A percentile compares a stretch with the other conserved stretches of the same genome.
Evolutionary conservation across 2,888 invertebrate species (phyloP).

Genomic region (Coleophora deauratella): DNA sequence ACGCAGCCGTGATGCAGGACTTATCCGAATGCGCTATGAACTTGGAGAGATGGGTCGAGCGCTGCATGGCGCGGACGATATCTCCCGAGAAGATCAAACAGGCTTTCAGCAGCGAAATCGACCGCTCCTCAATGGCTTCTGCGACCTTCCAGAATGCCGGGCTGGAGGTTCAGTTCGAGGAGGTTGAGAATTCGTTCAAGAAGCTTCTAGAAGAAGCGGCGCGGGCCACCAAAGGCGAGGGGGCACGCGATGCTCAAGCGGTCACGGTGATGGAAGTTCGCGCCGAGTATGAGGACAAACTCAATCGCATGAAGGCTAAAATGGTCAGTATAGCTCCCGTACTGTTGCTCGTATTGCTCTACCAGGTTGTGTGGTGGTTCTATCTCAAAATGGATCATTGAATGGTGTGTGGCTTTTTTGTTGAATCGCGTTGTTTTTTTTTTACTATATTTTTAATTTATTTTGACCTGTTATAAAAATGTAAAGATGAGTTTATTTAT

Average conservation of each 20-base stretch:
- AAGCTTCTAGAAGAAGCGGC: constrained; percentile 48
- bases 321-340: constrained; percentile 79
- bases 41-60: constrained; percentile 57
- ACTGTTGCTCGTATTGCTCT: constrained; percentile 59
- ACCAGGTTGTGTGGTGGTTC: constrained; percentile 69
- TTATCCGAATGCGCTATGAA: constrained; percentile 51
- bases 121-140: constrained; percentile 5
- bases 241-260: constrained; percentile 36
- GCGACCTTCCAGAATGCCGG: constrained; percentile 46
- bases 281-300: constrained; percentile 81
- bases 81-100: constrained; percentile 57
- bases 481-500: constrained; percentile 24
- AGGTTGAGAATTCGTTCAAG: constrained; percentile 56
- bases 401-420: constrained; percentile 34
- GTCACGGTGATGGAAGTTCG: constrained; percentile 70
- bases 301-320: constrained; percentile 85
- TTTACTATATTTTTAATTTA: constrained; percentile 4
- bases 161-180: constrained; percentile 52
- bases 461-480: constrained; percentile 28
- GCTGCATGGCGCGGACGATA: constrained; percentile 40
- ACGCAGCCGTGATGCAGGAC: constrained; percentile 58
- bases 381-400: constrained; percentile 54
- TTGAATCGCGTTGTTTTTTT: constrained; percentile 14
- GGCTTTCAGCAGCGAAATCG: constrained; percentile 28
- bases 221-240: constrained; percentile 39